Conservation (phyloP, 1,140 invertebrate species). For the Bombus pyrosoma region DNA sequence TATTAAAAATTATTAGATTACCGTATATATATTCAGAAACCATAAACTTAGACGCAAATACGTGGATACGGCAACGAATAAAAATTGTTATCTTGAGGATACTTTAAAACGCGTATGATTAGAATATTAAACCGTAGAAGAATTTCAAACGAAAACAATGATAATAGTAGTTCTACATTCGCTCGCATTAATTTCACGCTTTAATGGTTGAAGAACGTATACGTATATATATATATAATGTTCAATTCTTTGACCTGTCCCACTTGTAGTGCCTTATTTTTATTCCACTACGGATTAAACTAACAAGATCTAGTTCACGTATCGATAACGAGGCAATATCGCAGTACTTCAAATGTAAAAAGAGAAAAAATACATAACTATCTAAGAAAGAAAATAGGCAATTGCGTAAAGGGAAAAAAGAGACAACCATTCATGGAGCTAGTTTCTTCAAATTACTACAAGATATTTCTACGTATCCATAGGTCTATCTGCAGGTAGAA, state of each 20-base stretch:
- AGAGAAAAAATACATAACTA: too few relatives aligned
- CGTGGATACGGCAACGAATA: background rate
- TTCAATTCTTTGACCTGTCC: background rate
- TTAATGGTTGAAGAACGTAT: background rate
- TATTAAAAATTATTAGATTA: background rate
- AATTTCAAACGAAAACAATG: background rate
- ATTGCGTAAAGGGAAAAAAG: too few relatives aligned
- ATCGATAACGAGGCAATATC: background rate
- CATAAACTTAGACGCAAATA: too few relatives aligned
- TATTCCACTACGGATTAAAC: background rate
- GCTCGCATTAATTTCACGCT: conserved; percentile 6
- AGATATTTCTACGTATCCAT: background rate
- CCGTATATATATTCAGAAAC: background rate
- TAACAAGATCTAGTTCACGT: background rate
- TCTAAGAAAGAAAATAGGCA: too few relatives aligned
- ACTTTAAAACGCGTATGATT: background rate
- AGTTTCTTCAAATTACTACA: background rate
- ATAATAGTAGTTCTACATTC: background rate
- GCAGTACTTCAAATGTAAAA: background rate
- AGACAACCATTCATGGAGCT: too few relatives aligned
- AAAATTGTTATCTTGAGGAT: background rate
- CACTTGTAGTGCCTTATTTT: background rate
- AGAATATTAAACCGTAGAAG: background rate
- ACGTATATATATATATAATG: background rate
- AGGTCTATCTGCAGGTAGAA: too few relatives aligned